phyloP scores from a whole-genome alignment of 2,797 vertebrate species.

The Ispidina picta region DNA sequence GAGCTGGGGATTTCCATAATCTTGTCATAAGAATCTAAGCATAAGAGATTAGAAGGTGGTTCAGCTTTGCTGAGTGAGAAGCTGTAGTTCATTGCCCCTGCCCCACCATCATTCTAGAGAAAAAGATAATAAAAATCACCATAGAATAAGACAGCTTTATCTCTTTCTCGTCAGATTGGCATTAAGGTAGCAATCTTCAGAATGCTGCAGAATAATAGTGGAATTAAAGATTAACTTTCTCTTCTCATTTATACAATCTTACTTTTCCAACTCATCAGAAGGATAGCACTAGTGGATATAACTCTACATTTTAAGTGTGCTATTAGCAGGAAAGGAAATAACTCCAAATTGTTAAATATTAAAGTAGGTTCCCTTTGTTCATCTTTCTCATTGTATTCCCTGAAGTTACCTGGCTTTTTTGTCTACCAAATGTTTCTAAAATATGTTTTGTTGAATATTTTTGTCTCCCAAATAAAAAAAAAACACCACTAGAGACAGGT shows the following conservation, averaged over 20 bases:
- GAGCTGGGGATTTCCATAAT: slow-evolving; percentile 57
- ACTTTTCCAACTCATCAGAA: slow-evolving; percentile 3
- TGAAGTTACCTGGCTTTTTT: background rate
- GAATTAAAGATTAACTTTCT: slow-evolving; percentile 58
- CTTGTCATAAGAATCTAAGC: slow-evolving; percentile 55
- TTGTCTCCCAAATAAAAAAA: background rate
- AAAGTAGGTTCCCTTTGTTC: background rate
- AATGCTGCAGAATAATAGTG: slow-evolving; percentile 18
- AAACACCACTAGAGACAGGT: background rate
- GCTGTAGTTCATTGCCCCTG: background rate
- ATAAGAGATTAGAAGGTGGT: slow-evolving; percentile 40
- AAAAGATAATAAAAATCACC: background rate
- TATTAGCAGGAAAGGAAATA: background rate
- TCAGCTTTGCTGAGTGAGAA: slow-evolving; percentile 16
- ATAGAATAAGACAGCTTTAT: slow-evolving; percentile 13
- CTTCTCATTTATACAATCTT: background rate
- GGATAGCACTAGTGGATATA: background rate
- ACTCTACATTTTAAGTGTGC: background rate
- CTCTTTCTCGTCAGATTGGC: slow-evolving; percentile 30
- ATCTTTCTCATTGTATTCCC: background rate
- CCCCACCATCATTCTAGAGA: background rate
- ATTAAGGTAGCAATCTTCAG: slow-evolving; percentile 38
- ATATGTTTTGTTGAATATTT: background rate
- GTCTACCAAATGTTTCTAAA: background rate
- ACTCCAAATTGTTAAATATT: background rate